These are phyloP conservation scores for Climacteris rufus DNA, from an alignment of 2,113 vertebrate species.

Conservation along the genomic window DNA sequence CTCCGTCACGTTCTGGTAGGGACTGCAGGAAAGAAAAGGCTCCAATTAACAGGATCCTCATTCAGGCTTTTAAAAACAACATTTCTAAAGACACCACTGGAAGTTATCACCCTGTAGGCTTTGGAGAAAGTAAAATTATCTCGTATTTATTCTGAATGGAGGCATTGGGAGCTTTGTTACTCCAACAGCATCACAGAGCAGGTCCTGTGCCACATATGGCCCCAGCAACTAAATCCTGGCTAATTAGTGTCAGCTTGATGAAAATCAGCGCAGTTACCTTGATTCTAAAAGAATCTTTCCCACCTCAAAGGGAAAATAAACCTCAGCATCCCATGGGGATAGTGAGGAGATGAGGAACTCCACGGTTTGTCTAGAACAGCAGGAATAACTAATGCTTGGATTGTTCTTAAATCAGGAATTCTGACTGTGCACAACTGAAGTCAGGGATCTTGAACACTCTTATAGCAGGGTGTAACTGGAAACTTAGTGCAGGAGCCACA, in stretches of 20 bases:
- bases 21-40: slow-evolving; percentile 63
- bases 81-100: neutral
- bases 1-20: slow-evolving; percentile 91
- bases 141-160: neutral
- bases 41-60: neutral
- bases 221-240: neutral
- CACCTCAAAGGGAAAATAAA: neutral
- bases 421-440: neutral
- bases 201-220: neutral
- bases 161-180: neutral
- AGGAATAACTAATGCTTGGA: neutral
- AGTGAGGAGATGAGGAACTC: neutral
- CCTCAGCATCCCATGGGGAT: neutral
- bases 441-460: neutral
- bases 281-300: neutral
- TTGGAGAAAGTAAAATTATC: neutral
- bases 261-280: neutral
- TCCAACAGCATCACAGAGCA: neutral
- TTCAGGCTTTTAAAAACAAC: neutral
- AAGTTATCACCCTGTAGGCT: neutral
- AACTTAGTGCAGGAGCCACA: neutral
- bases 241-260: neutral
- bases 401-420: neutral
- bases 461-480: neutral
- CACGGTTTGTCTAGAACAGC: neutral